phyloP scores from a whole-genome alignment of 2,113 vertebrate species.

The Donacobius atricapilla region DNA sequence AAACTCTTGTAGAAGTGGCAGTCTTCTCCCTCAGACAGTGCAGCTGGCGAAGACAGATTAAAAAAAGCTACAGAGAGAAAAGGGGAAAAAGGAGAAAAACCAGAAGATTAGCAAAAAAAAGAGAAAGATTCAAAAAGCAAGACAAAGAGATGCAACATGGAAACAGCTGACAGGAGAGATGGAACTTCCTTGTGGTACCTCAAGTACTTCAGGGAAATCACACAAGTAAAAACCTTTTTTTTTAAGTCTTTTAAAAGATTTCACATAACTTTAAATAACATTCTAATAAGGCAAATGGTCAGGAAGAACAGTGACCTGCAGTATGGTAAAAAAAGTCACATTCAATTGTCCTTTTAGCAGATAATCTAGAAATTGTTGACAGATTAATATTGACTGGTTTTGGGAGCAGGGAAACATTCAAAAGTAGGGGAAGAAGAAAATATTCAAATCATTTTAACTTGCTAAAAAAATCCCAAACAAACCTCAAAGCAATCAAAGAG shows the following conservation, averaged over 20 bases:
- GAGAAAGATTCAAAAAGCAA: conserved; percentile 57
- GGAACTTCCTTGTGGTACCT: not conserved
- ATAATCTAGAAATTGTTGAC: not conserved
- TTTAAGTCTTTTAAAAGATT: not conserved
- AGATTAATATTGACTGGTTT: not conserved
- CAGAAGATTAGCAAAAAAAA: conserved; percentile 70
- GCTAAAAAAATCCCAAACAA: not conserved
- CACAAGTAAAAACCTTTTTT: not conserved
- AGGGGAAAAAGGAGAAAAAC: conserved; percentile 59
- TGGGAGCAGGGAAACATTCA: not conserved
- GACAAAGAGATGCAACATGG: conserved; percentile 18
- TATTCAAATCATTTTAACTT: not conserved
- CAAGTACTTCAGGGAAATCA: conserved; percentile 30
- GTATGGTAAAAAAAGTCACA: not conserved
- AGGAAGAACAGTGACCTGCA: conserved; percentile 11
- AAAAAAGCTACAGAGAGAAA: conserved; percentile 94
- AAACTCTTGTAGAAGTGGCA: conserved; percentile 87
- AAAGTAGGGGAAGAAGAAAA: not conserved
- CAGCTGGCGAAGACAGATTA: conserved; percentile 90
- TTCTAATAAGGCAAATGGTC: conserved; percentile 12
- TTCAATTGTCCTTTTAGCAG: not conserved
- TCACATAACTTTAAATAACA: not conserved
- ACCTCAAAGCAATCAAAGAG: not conserved
- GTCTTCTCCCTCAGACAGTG: conserved; percentile 88
- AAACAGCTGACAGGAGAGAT: conserved; percentile 25